Evolutionary conservation across 2,797 vertebrate species (phyloP), one percentile per base, ranked within the genome.

Genomic region (Melanotaenia nigrans): DNA sequence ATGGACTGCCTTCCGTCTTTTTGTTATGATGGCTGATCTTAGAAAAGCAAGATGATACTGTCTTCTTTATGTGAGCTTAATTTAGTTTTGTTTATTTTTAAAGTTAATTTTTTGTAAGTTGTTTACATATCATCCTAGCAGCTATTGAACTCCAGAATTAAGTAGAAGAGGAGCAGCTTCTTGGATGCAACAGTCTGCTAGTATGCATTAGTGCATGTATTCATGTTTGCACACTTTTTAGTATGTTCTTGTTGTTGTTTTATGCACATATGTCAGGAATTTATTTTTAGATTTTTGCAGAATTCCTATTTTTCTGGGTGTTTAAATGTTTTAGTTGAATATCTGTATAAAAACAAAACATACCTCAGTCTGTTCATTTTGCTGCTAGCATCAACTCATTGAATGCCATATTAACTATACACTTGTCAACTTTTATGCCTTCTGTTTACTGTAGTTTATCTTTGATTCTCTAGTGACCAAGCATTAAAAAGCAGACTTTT

Each of bases 321-420:
- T 68, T 59, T 69, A 69, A 73, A 81, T 78, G 74, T 61, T 49
- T 49, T 49, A n/a, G 20, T 54, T 13, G 2, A 54, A 13, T 54
- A 36, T 51, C 72, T 82, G 53, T 77, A 65, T 86, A 54, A 85
- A 55, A 92, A 85, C 83, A 92, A 83, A 90, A 94, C 94, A 94
- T 96, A 96, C 95, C 95, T 96, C 95, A 95, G 90, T 87, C 88
- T 94, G 92, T 78, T 90, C 87, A 79, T 92, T 90, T 90, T 95
- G 94, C 95, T 96, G 95, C 94, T 96, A 94, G 87, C 87, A 75
- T 89, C 93, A 85, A 79, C 67, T 83, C 10, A 82, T 69, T 85
- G 73, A 76, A 79, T 87, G 77, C 55, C 67, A 82, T 87, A 82
- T 74, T 76, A 42, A 47, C 20, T 47, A 8, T 2, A 47, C 84